A percentile compares a stretch with the other conserved stretches of the same genome.
phyloP scores from a whole-genome alignment of 2,113 vertebrate genomes.

The Tachysurus vachellii region DNA sequence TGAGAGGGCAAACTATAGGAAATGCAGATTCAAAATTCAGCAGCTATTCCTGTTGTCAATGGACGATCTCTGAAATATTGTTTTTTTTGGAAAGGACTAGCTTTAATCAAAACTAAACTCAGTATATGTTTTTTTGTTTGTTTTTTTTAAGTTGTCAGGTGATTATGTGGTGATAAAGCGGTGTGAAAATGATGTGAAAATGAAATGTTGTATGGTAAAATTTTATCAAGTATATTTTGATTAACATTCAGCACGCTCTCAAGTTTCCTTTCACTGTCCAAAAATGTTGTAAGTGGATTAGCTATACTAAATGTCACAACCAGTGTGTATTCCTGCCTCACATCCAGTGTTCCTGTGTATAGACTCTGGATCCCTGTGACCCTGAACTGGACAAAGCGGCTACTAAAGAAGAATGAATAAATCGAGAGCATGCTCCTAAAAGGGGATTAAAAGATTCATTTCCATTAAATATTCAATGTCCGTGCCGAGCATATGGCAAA shows the following conservation, averaged over 20 bases:
- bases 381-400: neutral
- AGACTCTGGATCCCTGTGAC: neutral
- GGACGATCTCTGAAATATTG: constrained; percentile 65
- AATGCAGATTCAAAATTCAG: constrained; percentile 52
- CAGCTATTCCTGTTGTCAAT: constrained; percentile 75
- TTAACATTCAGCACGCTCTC: constrained; percentile 3
- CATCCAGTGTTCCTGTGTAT: neutral
- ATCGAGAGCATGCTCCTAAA: constrained; percentile 3
- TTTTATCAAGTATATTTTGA: neutral
- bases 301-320: neutral
- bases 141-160: neutral
- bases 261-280: neutral
- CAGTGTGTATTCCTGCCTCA: neutral
- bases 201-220: constrained; percentile 28
- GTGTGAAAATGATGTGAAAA: constrained; percentile 36
- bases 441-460: neutral
- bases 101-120: neutral
- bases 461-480: neutral
- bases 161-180: constrained; percentile 43
- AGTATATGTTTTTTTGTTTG: neutral
- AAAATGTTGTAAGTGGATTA: neutral
- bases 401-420: neutral
- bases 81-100: neutral
- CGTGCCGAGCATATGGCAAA: neutral
- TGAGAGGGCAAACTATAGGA: constrained; percentile 30